Percentiles rank a stretch among this genome's conserved stretches.
Conservation (phyloP, 1,140 invertebrate genomes). For the Stenopsyche tienmushanensis region DNA sequence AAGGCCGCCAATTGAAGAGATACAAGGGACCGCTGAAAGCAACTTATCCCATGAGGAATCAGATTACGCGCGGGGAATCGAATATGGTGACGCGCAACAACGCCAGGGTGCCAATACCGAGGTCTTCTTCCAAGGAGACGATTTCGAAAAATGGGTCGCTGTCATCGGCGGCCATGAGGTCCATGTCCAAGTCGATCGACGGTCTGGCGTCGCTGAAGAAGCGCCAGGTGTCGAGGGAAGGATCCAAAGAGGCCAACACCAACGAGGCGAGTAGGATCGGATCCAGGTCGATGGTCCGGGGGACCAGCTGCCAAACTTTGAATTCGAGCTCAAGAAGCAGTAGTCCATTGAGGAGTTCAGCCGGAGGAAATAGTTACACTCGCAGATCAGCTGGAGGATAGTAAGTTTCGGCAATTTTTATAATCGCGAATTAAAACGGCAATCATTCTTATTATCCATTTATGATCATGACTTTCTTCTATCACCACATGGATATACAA, state of each 20-base stretch:
- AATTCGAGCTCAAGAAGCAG: conserved; percentile 7
- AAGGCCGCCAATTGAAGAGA: neutral
- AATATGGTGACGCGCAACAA: neutral
- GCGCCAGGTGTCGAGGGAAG: conserved; percentile 5
- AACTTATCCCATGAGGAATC: neutral
- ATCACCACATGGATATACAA: too few relatives aligned
- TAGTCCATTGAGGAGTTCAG: conserved; percentile 20
- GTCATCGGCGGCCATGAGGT: neutral
- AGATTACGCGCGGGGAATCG: too few relatives aligned
- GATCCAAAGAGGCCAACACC: neutral
- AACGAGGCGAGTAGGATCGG: neutral
- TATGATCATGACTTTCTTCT: too few relatives aligned
- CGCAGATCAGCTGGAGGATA: conserved; percentile 36
- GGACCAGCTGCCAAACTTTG: conserved; percentile 25
- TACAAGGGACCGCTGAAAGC: conserved; percentile 17
- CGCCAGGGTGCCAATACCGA: neutral
- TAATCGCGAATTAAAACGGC: too few relatives aligned
- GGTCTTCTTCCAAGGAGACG: neutral
- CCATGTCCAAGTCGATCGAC: conserved; percentile 28
- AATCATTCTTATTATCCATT: too few relatives aligned
- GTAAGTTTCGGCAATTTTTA: conserved; percentile 8
- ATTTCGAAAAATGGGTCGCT: conserved; percentile 2
- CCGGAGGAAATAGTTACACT: conserved; percentile 19
- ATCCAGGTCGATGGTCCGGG: conserved; percentile 16
- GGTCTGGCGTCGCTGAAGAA: conserved; percentile 22